Conservation (phyloP, 2,888 invertebrate genomes). For the Muscina levida region DNA sequence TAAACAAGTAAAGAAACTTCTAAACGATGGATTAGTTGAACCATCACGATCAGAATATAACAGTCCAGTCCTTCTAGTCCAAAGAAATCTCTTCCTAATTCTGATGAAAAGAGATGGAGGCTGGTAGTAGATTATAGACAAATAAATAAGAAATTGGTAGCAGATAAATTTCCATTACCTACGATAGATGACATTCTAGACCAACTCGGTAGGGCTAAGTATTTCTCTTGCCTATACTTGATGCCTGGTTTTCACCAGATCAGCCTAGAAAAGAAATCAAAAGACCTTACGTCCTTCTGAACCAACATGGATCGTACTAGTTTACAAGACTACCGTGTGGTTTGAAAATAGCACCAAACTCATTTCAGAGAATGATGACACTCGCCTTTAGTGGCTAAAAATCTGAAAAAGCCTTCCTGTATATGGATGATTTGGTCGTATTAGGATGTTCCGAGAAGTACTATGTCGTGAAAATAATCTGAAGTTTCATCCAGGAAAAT, state of each 20-base stretch:
- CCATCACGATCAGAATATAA: background rate
- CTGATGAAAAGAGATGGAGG: background rate
- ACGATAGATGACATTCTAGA: background rate
- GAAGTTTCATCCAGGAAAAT: background rate
- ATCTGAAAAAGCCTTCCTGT: conserved; percentile 1
- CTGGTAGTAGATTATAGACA: background rate
- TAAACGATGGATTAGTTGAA: background rate
- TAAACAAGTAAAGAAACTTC: background rate
- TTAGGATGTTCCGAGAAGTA: background rate
- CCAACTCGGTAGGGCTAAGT: conserved; percentile 15
- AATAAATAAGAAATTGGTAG: background rate
- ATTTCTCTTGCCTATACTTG: conserved; percentile 18
- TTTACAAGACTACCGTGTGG: conserved; percentile 15
- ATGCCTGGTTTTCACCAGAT: conserved; percentile 15
- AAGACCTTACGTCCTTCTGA: background rate
- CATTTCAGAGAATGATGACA: conserved; percentile 35
- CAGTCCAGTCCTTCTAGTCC: background rate
- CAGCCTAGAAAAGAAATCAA: no score
- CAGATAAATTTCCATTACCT: background rate
- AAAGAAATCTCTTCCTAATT: background rate
- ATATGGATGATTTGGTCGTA: conserved; percentile 7
- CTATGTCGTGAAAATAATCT: background rate
- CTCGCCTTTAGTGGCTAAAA: background rate
- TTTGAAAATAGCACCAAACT: conserved; percentile 32
- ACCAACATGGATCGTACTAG: background rate